Evolutionary conservation across 2,797 vertebrate genomes (phyloP).

Genomic region (Hafferia zeledoni): DNA sequence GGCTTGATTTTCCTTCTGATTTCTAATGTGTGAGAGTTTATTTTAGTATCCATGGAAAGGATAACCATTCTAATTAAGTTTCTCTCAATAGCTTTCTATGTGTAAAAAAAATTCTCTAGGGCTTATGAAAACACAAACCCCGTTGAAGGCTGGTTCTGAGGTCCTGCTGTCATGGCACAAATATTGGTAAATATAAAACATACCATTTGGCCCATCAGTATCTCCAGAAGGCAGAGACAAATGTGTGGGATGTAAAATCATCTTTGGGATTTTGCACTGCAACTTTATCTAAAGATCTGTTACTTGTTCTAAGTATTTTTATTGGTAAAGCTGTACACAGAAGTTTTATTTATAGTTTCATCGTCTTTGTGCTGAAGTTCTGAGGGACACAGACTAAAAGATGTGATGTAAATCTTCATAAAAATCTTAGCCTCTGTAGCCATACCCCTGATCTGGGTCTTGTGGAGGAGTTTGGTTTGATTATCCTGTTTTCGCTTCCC

Average conservation of each 20-base stretch:
- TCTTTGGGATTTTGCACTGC: slow-evolving; percentile 8
- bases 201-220: neutral
- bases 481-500: neutral
- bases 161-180: neutral
- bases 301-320: neutral
- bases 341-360: neutral
- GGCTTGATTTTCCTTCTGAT: neutral
- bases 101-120: neutral
- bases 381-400: neutral
- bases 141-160: neutral
- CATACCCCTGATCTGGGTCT: neutral
- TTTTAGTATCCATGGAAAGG: neutral
- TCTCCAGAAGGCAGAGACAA: neutral
- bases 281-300: neutral
- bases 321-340: neutral
- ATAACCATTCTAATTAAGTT: slow-evolving; percentile 1
- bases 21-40: neutral
- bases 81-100: neutral
- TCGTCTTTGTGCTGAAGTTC: neutral
- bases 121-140: neutral
- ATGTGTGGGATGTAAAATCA: neutral
- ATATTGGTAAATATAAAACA: neutral
- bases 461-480: neutral
- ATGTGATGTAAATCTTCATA: slow-evolving; percentile 11
- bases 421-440: neutral